A percentile compares a stretch with the other conserved stretches of the same genome.
These are phyloP conservation scores for Parazoanthus atlanticus DNA, from an alignment of 92 coral and sea anemone genomes.

Conservation along the genomic window DNA sequence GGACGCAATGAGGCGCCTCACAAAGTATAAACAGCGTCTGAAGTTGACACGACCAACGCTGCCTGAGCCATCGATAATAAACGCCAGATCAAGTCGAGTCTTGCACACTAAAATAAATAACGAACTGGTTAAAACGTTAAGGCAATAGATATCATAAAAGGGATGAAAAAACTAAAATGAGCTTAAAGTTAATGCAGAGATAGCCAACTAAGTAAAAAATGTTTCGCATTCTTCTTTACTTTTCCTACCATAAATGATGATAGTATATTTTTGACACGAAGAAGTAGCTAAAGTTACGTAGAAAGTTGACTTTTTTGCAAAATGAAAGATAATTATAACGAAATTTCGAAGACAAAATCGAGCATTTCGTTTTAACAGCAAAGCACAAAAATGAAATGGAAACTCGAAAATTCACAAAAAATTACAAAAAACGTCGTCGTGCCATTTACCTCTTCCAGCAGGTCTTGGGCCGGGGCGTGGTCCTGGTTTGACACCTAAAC, in stretches of 20 bases:
- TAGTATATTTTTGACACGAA: no score
- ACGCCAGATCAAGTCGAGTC: constrained; percentile 36
- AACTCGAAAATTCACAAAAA: not conserved
- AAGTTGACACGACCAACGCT: constrained; percentile 18
- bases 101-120: constrained; percentile 22
- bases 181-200: no score
- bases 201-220: no score
- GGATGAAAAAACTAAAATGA: not conserved
- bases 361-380: not conserved
- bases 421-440: not conserved
- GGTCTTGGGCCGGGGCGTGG: constrained; percentile 33
- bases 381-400: not conserved
- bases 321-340: no score
- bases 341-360: no score
- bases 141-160: no score
- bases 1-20: constrained; percentile 15
- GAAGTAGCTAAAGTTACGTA: no score
- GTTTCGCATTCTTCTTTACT: no score
- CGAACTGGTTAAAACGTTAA: not conserved
- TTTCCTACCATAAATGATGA: no score
- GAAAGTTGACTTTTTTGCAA: no score
- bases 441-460: constrained; percentile 16
- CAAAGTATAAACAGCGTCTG: constrained; percentile 20
- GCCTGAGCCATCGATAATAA: constrained; percentile 26
- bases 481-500: constrained; percentile 11